Percentiles rank a stretch among this genome's conserved stretches.
phyloP scores from a whole-genome alignment of 1,140 invertebrate species.

The Drosophila obscura region DNA sequence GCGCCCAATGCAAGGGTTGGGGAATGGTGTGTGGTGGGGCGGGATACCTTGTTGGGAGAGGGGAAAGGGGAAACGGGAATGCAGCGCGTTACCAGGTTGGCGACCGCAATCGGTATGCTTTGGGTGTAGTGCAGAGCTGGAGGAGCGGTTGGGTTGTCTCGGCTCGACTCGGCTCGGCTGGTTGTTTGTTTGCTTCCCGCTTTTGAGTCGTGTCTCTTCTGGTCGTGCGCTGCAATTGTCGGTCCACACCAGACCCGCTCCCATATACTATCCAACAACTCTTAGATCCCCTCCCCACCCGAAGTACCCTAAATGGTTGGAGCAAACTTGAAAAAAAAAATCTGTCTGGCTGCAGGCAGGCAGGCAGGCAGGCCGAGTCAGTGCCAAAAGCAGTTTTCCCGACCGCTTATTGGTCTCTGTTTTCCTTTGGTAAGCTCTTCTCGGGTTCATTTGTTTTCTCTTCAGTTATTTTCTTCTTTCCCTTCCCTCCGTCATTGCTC shows the following conservation, averaged over 20 bases:
- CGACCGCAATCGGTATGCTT: conserved; percentile 58
- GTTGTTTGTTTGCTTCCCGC: conserved; percentile 63
- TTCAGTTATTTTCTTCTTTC: conserved; percentile 16
- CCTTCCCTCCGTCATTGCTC: conserved; percentile 39
- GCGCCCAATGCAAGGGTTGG: conserved; percentile 44
- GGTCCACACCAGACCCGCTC: conserved; percentile 25
- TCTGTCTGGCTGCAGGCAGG: conserved; percentile 16
- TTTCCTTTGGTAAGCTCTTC: conserved; percentile 52
- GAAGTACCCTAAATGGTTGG: conserved; percentile 18
- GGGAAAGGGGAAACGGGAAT: neutral
- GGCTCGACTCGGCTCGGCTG: too few relatives aligned
- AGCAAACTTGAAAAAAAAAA: conserved; percentile 64
- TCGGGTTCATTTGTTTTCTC: conserved; percentile 37
- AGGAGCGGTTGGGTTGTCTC: conserved; percentile 55
- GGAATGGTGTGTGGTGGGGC: neutral
- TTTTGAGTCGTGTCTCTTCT: conserved; percentile 46
- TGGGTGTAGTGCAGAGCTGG: conserved; percentile 37
- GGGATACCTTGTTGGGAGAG: neutral
- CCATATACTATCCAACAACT: conserved; percentile 4
- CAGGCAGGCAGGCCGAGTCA: neutral
- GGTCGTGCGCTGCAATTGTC: conserved; percentile 70
- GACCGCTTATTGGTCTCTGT: conserved; percentile 39
- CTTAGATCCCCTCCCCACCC: neutral
- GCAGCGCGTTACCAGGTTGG: conserved; percentile 21
- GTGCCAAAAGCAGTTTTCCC: conserved; percentile 67